A percentile compares a stretch with the other conserved stretches of the same genome.
Conservation (phyloP, 2,888 invertebrate genomes). For the Oscheius sp. region DNA sequence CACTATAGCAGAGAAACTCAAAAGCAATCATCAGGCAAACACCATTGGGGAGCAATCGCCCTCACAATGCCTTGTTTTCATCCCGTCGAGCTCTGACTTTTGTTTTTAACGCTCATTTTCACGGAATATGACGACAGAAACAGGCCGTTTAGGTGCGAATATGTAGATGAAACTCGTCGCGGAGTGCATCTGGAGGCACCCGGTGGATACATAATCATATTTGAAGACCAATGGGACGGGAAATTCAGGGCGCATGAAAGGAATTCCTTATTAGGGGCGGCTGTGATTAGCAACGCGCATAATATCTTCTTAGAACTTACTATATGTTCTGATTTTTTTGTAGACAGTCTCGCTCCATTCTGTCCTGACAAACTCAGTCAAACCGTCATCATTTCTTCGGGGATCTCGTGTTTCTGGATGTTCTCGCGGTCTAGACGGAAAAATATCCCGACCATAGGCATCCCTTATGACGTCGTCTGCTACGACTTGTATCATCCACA, state of each 20-base stretch:
- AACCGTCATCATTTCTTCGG: conserved; percentile 42
- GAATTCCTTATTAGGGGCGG: conserved; percentile 22
- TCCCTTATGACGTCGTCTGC: conserved; percentile 21
- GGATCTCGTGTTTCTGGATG: conserved; percentile 47
- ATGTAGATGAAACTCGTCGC: conserved; percentile 19
- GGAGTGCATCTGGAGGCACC: conserved; percentile 31
- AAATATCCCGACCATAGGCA: conserved; percentile 22
- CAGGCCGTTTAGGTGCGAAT: conserved; percentile 16
- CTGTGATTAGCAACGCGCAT: conserved; percentile 26
- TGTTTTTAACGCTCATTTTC: not conserved
- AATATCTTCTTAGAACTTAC: conserved; percentile 39
- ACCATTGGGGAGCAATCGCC: conserved; percentile 4
- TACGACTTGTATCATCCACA: conserved; percentile 12
- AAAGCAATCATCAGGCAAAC: not conserved
- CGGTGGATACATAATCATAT: conserved; percentile 30
- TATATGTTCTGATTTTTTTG: conserved; percentile 56
- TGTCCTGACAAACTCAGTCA: conserved; percentile 53
- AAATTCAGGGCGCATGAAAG: conserved; percentile 30
- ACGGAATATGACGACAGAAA: too few relatives aligned
- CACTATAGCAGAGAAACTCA: not conserved
- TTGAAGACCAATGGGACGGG: conserved; percentile 30
- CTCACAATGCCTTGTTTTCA: conserved; percentile 12
- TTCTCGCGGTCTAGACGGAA: conserved; percentile 27
- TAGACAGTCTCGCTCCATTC: conserved; percentile 53
- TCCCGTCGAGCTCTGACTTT: conserved; percentile 1